Percentiles rank a stretch among this genome's conserved stretches.
These are phyloP conservation scores for Eupeodes luniger DNA, from an alignment of 2,888 invertebrate species.

Conservation along the genomic window DNA sequence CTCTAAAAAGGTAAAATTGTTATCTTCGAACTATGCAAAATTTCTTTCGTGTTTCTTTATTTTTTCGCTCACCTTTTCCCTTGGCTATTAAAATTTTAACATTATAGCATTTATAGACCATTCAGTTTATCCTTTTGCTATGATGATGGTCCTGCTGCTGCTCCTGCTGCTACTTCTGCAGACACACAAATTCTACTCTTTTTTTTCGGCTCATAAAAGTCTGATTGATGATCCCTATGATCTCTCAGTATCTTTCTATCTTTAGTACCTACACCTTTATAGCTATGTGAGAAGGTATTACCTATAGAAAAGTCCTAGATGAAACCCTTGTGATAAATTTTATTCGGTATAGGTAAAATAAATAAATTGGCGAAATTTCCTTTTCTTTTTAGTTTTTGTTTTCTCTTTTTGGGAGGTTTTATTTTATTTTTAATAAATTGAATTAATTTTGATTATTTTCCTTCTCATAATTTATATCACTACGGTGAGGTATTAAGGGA, in stretches of 20 bases:
- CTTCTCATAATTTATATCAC: conserved; percentile 51
- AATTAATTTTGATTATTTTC: conserved; percentile 71
- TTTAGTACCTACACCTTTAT: neutral
- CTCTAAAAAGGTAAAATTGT: conserved; percentile 41
- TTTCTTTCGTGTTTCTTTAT: conserved; percentile 46
- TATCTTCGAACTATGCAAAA: conserved; percentile 37
- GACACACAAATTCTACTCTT: neutral
- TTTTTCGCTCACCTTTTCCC: conserved; percentile 6
- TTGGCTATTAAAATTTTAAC: conserved; percentile 59
- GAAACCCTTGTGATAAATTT: conserved; percentile 51
- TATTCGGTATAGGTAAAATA: conserved; percentile 3
- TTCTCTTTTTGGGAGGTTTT: conserved; percentile 3
- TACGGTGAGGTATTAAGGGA: conserved; percentile 26
- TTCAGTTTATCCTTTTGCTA: conserved; percentile 29
- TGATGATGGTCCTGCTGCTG: neutral
- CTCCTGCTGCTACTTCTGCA: too few species aligned
- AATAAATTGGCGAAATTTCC: conserved; percentile 7
- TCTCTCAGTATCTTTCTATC: conserved; percentile 46
- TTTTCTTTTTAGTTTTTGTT: neutral
- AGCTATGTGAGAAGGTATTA: neutral
- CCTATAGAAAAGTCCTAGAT: neutral
- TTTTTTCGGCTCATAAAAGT: conserved; percentile 46
- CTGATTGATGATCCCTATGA: conserved; percentile 66
- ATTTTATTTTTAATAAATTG: conserved; percentile 54
- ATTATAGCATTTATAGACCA: conserved; percentile 31